Percentiles rank a stretch among this genome's conserved stretches.
phyloP scores from a whole-genome alignment of 2,797 vertebrate genomes.

The Fistularia commersonii region DNA sequence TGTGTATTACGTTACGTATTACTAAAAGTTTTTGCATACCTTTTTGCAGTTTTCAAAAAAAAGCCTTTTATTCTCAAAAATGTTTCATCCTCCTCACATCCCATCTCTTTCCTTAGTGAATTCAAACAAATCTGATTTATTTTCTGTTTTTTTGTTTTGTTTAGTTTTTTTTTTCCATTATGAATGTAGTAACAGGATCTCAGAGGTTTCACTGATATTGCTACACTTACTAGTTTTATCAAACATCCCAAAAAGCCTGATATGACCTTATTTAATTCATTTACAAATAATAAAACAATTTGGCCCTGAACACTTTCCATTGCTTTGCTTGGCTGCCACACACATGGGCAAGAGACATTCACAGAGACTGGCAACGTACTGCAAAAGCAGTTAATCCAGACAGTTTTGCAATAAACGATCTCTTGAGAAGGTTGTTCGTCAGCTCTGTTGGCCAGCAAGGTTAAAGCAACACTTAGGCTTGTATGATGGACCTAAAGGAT shows the following conservation, averaged over 20 bases:
- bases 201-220: conserved; percentile 60
- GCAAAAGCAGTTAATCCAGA: conserved; percentile 67
- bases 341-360: conserved; percentile 4
- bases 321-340: conserved; percentile 38
- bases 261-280: conserved; percentile 76
- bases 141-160: no score
- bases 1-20: no score
- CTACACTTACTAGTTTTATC: conserved; percentile 70
- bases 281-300: conserved; percentile 74
- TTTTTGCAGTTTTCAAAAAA: no score
- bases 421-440: conserved; percentile 66
- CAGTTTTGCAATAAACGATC: conserved; percentile 61
- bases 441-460: conserved; percentile 61
- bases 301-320: conserved; percentile 67
- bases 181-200: conserved; percentile 71
- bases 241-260: conserved; percentile 74
- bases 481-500: conserved; percentile 45
- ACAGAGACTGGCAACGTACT: conserved; percentile 39
- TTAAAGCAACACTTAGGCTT: conserved; percentile 52
- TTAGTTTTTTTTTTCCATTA: no score
- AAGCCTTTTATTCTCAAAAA: no score
- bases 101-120: no score
- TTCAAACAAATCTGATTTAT: no score
- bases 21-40: no score
- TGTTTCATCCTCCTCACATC: no score